Evolutionary conservation across 1,140 invertebrate species (phyloP), one percentile per base, ranked within the genome.

Genomic region (Hermatobates lingyangjiaoensis): DNA sequence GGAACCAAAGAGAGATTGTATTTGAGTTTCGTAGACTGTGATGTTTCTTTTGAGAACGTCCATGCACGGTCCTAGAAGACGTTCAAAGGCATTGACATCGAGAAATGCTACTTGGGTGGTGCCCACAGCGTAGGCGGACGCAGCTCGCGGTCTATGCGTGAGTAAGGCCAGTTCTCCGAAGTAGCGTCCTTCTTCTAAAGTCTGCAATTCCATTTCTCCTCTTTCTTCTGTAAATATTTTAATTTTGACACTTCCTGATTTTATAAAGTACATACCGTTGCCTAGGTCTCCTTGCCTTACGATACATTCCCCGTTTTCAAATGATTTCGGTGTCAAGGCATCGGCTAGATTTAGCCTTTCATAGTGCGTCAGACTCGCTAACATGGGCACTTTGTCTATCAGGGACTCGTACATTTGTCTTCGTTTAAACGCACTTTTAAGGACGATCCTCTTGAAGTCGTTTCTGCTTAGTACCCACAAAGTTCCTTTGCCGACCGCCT

Each of bases 11-110:
- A n/a, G n/a, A n/a, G n/a, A n/a, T n/a, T n/a, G n/a, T n/a, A n/a
- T n/a, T n/a, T n/a, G n/a, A n/a, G n/a, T n/a, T n/a, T n/a, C n/a
- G n/a, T n/a, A n/a, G n/a, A n/a, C n/a, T n/a, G n/a, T n/a, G n/a
- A n/a, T n/a, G n/a, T n/a, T n/a, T n/a, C 91, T 78, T 71, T 94
- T 94, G 90, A 98, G 94, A 44, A 97, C 80, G 61, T 96, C 85
- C 88, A 96, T 94, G 70, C 93, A 98, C 23, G 92, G 91, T 15
- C 93, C 94, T 53, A 97, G 74, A 48, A 98, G 74, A 46, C 93
- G 81, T 69, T 97, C 93, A 68, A 97, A 98, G 50, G 92, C 91
- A 63, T 90, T 84, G 57, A 96, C 90, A 70, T 97, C 92, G 65
- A 97, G 74, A 71, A 95, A 90, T 71, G 87, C 87, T 56, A 86